Evolutionary conservation across 2,797 vertebrate species (phyloP).

Genomic region (Cygnus olor): DNA sequence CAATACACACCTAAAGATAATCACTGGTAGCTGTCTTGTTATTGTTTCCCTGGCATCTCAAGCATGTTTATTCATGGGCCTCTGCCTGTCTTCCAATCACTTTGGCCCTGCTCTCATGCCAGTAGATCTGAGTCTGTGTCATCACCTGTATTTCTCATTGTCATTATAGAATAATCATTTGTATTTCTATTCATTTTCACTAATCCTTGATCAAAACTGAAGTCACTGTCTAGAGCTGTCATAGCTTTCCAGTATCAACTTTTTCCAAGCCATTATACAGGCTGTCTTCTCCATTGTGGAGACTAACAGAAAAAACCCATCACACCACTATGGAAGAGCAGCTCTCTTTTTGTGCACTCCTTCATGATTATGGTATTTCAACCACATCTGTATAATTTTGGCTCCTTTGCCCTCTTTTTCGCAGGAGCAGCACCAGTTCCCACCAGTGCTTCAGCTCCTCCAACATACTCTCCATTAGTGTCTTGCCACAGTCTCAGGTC

Average conservation of each 20-base stretch:
- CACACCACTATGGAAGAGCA: not conserved
- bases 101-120: conserved; percentile 5
- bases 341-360: not conserved
- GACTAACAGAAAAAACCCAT: not conserved
- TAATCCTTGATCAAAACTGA: conserved; percentile 39
- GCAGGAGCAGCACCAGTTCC: not conserved
- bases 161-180: conserved; percentile 1
- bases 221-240: not conserved
- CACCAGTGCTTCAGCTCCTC: not conserved
- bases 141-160: not conserved
- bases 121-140: conserved; percentile 31
- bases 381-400: not conserved
- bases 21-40: conserved; percentile 21
- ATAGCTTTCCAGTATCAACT: not conserved
- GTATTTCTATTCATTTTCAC: not conserved
- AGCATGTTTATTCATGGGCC: conserved; percentile 51
- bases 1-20: not conserved
- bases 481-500: not conserved
- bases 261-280: not conserved
- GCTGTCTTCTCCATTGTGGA: not conserved
- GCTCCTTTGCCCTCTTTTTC: not conserved
- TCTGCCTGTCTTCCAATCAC: not conserved
- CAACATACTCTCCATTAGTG: not conserved
- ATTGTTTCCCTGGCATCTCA: not conserved
- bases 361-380: not conserved